Percentiles rank a stretch among this genome's conserved stretches.
phyloP scores from a whole-genome alignment of 1,140 invertebrate genomes.

The Elysia chlorotica region DNA sequence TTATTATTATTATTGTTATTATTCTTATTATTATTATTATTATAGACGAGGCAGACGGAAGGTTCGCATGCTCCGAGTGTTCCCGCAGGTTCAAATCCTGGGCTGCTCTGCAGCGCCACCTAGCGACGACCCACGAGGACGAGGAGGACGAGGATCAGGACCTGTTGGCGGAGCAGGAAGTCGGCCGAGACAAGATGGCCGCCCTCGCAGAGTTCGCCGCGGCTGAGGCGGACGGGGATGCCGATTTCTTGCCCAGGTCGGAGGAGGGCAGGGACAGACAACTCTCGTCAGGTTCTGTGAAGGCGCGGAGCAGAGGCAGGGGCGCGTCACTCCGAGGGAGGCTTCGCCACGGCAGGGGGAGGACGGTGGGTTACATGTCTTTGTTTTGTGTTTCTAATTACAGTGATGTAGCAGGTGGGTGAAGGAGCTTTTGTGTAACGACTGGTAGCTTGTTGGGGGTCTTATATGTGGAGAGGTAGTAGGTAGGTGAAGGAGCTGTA shows the following conservation, averaged over 20 bases:
- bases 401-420: too few relatives aligned
- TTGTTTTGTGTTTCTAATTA: too few relatives aligned
- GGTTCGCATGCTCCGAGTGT: slow-evolving; percentile 69
- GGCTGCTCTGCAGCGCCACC: slow-evolving; percentile 66
- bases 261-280: slow-evolving; percentile 2
- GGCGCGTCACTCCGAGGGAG: not conserved
- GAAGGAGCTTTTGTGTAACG: not conserved
- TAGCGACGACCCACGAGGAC: slow-evolving; percentile 66
- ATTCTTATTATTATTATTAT: too few relatives aligned
- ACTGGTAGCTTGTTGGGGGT: too few relatives aligned
- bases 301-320: slow-evolving; percentile 23
- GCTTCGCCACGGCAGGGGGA: slow-evolving; percentile 9
- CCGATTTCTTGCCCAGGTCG: not conserved
- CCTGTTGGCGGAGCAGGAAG: too few relatives aligned
- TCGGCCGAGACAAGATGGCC: too few relatives aligned
- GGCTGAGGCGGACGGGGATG: slow-evolving; percentile 14
- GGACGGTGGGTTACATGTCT: slow-evolving; percentile 1
- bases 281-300: too few relatives aligned
- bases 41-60: slow-evolving; percentile 54
- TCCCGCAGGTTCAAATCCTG: slow-evolving; percentile 65
- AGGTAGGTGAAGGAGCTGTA: too few relatives aligned
- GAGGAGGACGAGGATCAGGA: too few relatives aligned
- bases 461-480: too few relatives aligned
- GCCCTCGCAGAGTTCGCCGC: slow-evolving; percentile 13
- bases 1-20: too few relatives aligned